These are phyloP conservation scores for Drosophila picticornis DNA, from an alignment of 2,888 invertebrate species.

Conservation along the genomic window DNA sequence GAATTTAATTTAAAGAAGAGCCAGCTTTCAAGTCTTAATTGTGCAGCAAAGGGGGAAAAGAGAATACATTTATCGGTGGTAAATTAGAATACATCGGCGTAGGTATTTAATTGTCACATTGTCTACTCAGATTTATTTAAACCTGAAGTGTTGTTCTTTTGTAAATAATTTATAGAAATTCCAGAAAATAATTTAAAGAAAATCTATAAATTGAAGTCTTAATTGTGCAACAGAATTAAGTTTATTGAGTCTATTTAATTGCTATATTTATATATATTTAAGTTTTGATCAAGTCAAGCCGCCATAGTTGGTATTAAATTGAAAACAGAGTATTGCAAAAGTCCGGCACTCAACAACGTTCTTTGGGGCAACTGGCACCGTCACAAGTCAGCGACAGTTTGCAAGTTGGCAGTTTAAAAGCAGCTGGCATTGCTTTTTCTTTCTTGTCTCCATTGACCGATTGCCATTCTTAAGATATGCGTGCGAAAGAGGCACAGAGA, in stretches of 20 bases:
- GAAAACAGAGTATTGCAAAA: not conserved
- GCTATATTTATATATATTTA: not conserved
- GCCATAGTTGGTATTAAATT: not conserved
- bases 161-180: not conserved
- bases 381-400: conserved; percentile 14
- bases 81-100: not conserved
- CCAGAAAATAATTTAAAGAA: not conserved
- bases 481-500: not conserved
- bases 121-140: not conserved
- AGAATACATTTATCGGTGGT: not conserved
- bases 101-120: not conserved
- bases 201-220: not conserved
- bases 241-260: not conserved
- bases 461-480: conserved; percentile 30
- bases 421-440: conserved; percentile 12
- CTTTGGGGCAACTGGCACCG: conserved; percentile 13
- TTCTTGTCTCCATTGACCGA: conserved; percentile 33
- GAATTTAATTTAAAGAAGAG: not conserved
- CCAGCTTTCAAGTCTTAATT: not conserved
- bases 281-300: not conserved
- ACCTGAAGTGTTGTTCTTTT: not conserved
- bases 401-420: not conserved
- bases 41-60: not conserved
- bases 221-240: not conserved
- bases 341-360: not conserved